Percentiles rank a stretch among this genome's conserved stretches.
phyloP scores from a whole-genome alignment of 2,888 invertebrate species.

The Eupelmus urozonus region DNA sequence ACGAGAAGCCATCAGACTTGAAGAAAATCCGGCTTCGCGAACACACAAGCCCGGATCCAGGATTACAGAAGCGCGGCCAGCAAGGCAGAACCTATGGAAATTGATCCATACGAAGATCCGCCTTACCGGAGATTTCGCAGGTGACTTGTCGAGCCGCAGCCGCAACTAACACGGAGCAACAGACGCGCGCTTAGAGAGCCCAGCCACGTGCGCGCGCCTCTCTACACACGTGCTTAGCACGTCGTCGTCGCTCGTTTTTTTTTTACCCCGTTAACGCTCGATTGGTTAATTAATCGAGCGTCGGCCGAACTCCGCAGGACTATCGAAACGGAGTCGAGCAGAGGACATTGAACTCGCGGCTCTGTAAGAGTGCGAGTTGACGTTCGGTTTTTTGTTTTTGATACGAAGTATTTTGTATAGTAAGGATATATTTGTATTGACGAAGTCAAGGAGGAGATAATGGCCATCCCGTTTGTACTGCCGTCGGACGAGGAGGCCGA shows the following conservation, averaged over 20 bases:
- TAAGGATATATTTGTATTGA: too few species aligned
- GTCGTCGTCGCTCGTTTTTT: not conserved
- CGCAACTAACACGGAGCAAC: too few species aligned
- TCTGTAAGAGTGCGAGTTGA: constrained; percentile 18
- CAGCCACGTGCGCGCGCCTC: constrained; percentile 39
- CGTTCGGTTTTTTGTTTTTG: not conserved
- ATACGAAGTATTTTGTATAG: too few species aligned
- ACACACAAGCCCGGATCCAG: not conserved
- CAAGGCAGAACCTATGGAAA: constrained; percentile 70
- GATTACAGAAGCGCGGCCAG: not conserved
- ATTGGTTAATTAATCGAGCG: too few species aligned
- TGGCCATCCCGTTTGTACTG: constrained; percentile 74
- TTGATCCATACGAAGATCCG: constrained; percentile 74
- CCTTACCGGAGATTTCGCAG: constrained; percentile 71
- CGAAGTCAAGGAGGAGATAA: constrained; percentile 49
- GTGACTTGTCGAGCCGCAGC: constrained; percentile 59
- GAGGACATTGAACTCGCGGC: constrained; percentile 33
- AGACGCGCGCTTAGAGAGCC: constrained; percentile 28
- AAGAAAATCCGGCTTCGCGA: too few species aligned
- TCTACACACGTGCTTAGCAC: constrained; percentile 9
- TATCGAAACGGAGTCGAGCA: not conserved
- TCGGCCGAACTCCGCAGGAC: not conserved
- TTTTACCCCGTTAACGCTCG: not conserved
- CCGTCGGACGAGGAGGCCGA: constrained; percentile 74
- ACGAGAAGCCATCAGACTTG: too few species aligned